Percentiles rank a stretch among this genome's conserved stretches.
Conservation (phyloP, 2,113 vertebrate species). For the Urocynchramus pylzowi region DNA sequence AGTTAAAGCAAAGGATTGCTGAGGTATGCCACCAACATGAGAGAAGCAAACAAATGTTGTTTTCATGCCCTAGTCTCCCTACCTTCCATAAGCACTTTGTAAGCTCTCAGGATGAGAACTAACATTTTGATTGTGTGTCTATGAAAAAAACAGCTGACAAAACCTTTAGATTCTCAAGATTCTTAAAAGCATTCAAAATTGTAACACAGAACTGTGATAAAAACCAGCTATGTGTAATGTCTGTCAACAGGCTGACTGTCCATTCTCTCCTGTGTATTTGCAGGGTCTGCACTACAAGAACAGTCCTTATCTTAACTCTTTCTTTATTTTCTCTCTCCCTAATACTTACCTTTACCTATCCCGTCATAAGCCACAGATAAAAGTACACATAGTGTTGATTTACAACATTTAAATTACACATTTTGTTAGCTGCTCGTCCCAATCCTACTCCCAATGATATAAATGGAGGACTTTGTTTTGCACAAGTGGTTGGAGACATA, state of each 20-base stretch:
- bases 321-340: background rate
- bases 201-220: background rate
- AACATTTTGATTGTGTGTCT: background rate
- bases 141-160: background rate
- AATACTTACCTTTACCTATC: background rate
- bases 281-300: background rate
- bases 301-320: background rate
- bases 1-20: background rate
- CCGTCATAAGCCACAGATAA: background rate
- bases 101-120: background rate
- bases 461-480: background rate
- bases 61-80: background rate
- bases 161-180: background rate
- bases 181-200: background rate
- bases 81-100: background rate
- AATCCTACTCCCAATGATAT: background rate
- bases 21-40: background rate
- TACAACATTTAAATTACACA: background rate
- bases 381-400: background rate
- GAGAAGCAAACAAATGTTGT: background rate
- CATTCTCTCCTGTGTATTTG: background rate
- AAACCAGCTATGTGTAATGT: background rate
- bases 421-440: background rate
- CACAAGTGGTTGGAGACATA: background rate
- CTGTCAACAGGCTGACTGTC: background rate